Evolutionary conservation across 2,888 invertebrate genomes (phyloP).

Genomic region (Leptopilina drosophilae): DNA sequence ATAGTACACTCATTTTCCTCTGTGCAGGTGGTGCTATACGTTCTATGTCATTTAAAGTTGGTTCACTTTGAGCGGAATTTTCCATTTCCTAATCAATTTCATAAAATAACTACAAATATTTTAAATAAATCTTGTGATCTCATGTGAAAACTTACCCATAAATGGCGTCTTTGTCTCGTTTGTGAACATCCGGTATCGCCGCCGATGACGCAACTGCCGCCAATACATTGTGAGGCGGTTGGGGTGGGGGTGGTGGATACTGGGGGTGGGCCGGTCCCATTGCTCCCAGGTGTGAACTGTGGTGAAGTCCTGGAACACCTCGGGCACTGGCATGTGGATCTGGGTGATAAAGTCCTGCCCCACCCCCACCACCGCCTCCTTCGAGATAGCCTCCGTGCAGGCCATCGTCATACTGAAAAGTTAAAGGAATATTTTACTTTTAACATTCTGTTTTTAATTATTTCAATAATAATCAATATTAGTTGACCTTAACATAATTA

Average conservation of each 20-base stretch:
- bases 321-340: constrained; percentile 85
- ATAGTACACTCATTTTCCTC: too few species aligned
- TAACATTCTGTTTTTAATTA: neutral
- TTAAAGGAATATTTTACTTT: neutral
- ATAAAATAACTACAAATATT: neutral
- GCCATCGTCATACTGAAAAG: constrained; percentile 90
- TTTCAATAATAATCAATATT: neutral
- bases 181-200: constrained; percentile 91
- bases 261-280: constrained; percentile 79
- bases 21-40: too few species aligned
- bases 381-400: constrained; percentile 93
- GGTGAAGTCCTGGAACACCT: constrained; percentile 80
- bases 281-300: constrained; percentile 81
- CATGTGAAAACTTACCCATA: constrained; percentile 90
- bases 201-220: constrained; percentile 80
- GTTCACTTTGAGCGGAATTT: too few species aligned
- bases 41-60: too few species aligned
- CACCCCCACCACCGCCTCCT: constrained; percentile 81
- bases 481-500: too few species aligned
- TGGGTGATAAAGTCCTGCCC: constrained; percentile 81
- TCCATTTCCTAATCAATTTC: too few species aligned
- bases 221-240: constrained; percentile 87
- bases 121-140: neutral
- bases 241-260: constrained; percentile 85
- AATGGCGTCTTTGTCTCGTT: constrained; percentile 98